These are phyloP conservation scores for Corbicula japonica DNA, from an alignment of 2,888 invertebrate genomes.

Conservation along the genomic window DNA sequence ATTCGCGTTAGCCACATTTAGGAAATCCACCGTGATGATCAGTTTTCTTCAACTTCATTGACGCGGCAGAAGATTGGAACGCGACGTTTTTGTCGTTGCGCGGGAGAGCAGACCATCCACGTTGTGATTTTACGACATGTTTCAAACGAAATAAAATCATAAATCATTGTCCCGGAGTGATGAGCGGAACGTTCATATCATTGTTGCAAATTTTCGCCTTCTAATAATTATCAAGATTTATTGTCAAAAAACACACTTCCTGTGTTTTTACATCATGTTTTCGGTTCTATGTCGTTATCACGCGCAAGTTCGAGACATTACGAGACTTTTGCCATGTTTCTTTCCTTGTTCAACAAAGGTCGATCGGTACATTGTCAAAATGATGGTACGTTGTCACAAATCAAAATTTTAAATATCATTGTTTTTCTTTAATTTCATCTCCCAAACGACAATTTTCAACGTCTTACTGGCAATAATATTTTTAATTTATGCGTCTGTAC, in stretches of 20 bases:
- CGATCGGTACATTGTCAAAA: constrained; percentile 57
- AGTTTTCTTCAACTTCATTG: no score
- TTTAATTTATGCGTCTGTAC: constrained; percentile 40
- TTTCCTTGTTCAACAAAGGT: constrained; percentile 34
- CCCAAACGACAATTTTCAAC: constrained; percentile 14
- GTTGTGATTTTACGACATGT: no score
- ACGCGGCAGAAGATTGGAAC: no score
- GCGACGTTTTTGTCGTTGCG: no score
- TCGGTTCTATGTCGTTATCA: constrained; percentile 60
- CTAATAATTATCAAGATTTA: constrained; percentile 52
- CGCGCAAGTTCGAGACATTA: constrained; percentile 51
- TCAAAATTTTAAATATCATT: constrained; percentile 44
- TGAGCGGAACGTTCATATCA: constrained; percentile 16
- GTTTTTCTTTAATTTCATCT: constrained; percentile 29
- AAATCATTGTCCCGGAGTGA: constrained; percentile 8
- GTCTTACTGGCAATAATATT: constrained; percentile 26
- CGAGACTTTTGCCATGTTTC: constrained; percentile 60
- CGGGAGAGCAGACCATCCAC: no score
- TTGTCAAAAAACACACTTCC: constrained; percentile 63
- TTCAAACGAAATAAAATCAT: no score
- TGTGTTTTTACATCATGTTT: constrained; percentile 51
- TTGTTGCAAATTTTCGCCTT: constrained; percentile 16
- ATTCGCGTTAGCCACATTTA: no score
- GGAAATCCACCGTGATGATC: no score
- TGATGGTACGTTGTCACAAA: constrained; percentile 50